phyloP scores from a whole-genome alignment of 2,888 invertebrate genomes.

The Pollenia griseotomentosa region DNA sequence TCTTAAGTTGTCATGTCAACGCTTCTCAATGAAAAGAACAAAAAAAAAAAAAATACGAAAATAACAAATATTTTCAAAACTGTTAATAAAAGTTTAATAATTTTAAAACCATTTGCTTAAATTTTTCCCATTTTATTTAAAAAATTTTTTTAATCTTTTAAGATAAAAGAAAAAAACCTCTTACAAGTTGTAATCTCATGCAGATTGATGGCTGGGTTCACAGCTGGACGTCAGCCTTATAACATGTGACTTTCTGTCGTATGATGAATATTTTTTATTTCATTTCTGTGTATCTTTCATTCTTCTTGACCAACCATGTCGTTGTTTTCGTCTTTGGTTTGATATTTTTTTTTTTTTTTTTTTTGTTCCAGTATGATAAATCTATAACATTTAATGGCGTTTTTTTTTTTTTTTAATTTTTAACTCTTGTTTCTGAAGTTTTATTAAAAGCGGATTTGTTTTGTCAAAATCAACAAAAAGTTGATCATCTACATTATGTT shows the following conservation, averaged over 20 bases:
- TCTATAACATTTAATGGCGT: constrained; percentile 66
- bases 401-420: constrained; percentile 41
- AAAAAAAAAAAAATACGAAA: constrained; percentile 31
- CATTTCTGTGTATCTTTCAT: constrained; percentile 45
- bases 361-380: constrained; percentile 61
- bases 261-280: constrained; percentile 64
- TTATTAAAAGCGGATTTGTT: constrained; percentile 68
- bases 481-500: constrained; percentile 52
- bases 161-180: constrained; percentile 36
- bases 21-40: constrained; percentile 77
- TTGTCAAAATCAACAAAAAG: constrained; percentile 66
- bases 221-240: constrained; percentile 71
- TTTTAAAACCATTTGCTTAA: constrained; percentile 18
- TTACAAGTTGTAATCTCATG: constrained; percentile 71
- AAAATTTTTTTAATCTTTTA: constrained; percentile 24
- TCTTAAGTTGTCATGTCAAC: constrained; percentile 83
- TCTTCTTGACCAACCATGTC: constrained; percentile 54
- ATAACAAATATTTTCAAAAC: constrained; percentile 13
- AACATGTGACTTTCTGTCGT: constrained; percentile 69
- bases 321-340: constrained; percentile 45
- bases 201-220: constrained; percentile 69
- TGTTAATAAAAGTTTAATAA: constrained; percentile 28
- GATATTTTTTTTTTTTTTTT: constrained; percentile 26
- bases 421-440: background rate
- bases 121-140: constrained; percentile 13